Base-by-base conservation (phyloP, 1,140 invertebrate genomes). In the Apis dorsata region DNA sequence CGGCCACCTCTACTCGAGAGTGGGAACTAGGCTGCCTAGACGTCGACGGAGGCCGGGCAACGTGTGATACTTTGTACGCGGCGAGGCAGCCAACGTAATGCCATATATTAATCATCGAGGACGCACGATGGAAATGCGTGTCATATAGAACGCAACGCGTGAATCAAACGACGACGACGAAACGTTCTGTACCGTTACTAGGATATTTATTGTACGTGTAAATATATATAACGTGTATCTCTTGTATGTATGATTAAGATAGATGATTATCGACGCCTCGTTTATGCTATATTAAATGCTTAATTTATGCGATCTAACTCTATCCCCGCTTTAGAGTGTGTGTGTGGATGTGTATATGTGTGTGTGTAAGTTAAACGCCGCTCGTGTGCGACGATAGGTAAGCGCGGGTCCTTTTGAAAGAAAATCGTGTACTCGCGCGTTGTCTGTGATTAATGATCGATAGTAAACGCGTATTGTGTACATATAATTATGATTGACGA, bases 391-490 rank as follows among this genome's bases (percentile, higher is more conserved):
- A 84, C 69, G 63, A 51, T 76, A 63, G 17, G 72, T 55, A 57
- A 12, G 80, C 34, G 62, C 62, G 2, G 2, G 70, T 19, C 17
- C 57, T 49, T 44, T 21, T 44, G 44, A 72, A 13, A 28, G 53
- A 68, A 17, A 63, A 62, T 60, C 60, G 62, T 57, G 55, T 90
- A 86, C 86, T 91, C 89, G 89, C 88, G 89, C 90, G 90, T 91
- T 92, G 90, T 92, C 93, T 93, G 93, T 93, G 93, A 93, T 93
- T 93, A 91, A 92, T 89, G 89, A 90, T 90, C 87, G 85, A 91
- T 63, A 89, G 86, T 90, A 85, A 90, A 90, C 80, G 84, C 91
- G 65, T 72, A 77, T 74, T 62, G 79, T 89, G 90, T 85, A 87
- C 72, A 75, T 82, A 87, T 79, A 79, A 68, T 72, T 71, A 63